These are phyloP conservation scores for Lonchura striata DNA, from an alignment of 2,113 vertebrate genomes.

Conservation along the genomic window DNA sequence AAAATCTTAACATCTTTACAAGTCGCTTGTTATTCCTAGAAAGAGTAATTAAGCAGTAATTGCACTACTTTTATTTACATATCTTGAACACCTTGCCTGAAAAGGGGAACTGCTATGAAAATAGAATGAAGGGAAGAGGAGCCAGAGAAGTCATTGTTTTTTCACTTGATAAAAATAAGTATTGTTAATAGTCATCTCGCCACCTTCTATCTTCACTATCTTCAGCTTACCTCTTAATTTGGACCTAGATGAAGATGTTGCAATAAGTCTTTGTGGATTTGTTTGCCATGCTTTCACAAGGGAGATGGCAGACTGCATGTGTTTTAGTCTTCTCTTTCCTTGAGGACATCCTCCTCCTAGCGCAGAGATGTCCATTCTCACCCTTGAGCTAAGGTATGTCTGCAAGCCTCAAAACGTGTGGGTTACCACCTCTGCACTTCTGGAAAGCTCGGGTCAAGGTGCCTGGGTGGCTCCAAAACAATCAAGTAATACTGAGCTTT, in stretches of 20 bases:
- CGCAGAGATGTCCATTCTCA: background rate
- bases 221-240: background rate
- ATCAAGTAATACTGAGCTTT: accelerated
- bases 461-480: background rate
- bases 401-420: background rate
- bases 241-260: background rate
- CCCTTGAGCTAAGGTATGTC: background rate
- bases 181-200: background rate
- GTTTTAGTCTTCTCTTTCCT: background rate
- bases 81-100: background rate
- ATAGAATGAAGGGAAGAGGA: background rate
- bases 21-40: constrained; percentile 20
- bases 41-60: constrained; percentile 8
- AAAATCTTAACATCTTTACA: constrained; percentile 34
- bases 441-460: background rate
- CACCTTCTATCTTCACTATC: background rate
- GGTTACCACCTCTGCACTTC: background rate
- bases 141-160: background rate
- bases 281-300: background rate
- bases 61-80: constrained; percentile 15
- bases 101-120: background rate
- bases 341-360: background rate
- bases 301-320: background rate
- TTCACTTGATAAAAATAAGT: background rate
- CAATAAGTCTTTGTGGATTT: background rate